Conservation (phyloP, 1,140 invertebrate species). For the Eufriesea mexicana region DNA sequence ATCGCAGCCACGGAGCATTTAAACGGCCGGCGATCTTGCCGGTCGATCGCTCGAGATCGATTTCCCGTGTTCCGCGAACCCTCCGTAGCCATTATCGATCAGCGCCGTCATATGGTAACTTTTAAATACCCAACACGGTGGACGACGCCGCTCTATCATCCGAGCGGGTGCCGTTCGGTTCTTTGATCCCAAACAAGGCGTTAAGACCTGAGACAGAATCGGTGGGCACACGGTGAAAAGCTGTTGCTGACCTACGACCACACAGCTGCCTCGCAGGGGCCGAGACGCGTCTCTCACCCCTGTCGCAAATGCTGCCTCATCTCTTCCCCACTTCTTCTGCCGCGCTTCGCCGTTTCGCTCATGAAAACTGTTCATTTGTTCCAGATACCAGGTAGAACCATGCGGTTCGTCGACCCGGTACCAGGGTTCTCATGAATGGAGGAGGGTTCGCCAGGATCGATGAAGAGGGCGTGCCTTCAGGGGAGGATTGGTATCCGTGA, state of each 20-base stretch:
- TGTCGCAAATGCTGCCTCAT: slow-evolving; percentile 3
- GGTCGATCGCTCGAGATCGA: not conserved
- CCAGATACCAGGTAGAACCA: slow-evolving; percentile 71
- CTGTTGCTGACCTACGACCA: slow-evolving; percentile 67
- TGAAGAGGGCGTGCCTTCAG: slow-evolving; percentile 75
- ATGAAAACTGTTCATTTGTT: slow-evolving; percentile 67
- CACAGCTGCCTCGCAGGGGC: slow-evolving; percentile 13
- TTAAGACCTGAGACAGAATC: not conserved
- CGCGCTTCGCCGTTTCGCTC: slow-evolving; percentile 33
- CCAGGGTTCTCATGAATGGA: slow-evolving; percentile 76
- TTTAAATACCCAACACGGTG: not conserved
- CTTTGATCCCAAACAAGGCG: not conserved
- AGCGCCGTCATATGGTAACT: too few relatives aligned
- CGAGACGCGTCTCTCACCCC: not conserved
- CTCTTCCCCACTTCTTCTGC: not conserved
- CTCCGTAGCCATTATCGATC: not conserved
- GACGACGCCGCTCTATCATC: not conserved
- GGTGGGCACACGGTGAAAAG: slow-evolving; percentile 13
- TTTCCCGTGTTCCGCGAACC: not conserved
- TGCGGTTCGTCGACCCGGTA: slow-evolving; percentile 64
- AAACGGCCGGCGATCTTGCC: not conserved
- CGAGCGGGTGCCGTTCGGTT: not conserved
- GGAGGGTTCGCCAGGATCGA: slow-evolving; percentile 74
- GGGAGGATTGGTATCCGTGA: slow-evolving; percentile 65
- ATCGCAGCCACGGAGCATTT: not conserved